A percentile compares a stretch with the other conserved stretches of the same genome.
Evolutionary conservation across 2,888 invertebrate genomes (phyloP).

Genomic region (Aspidapion aeneum): DNA sequence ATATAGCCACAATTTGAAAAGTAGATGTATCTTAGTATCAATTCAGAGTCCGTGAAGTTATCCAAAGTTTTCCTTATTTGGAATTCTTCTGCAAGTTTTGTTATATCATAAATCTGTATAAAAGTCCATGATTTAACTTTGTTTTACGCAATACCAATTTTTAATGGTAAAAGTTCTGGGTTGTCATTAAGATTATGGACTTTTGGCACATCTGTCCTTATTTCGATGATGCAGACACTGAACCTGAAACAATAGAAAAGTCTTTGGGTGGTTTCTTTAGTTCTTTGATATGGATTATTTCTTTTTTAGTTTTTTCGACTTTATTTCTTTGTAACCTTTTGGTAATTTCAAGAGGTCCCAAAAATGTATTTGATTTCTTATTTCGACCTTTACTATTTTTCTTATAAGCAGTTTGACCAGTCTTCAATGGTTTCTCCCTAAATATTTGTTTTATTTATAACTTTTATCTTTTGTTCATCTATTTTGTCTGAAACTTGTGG

Average conservation of each 20-base stretch:
- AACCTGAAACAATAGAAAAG: slow-evolving; percentile 16
- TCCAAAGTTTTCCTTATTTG: too few species aligned
- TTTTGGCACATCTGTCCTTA: slow-evolving; percentile 6
- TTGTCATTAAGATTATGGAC: slow-evolving; percentile 12
- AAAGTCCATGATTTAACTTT: slow-evolving; percentile 18
- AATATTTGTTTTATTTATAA: slow-evolving; percentile 6
- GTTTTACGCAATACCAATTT: slow-evolving; percentile 19
- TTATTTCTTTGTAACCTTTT: slow-evolving; percentile 11
- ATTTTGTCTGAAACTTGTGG: slow-evolving; percentile 3
- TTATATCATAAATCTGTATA: slow-evolving; percentile 18
- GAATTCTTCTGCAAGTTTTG: slow-evolving; percentile 12
- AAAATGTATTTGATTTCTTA: slow-evolving; percentile 15
- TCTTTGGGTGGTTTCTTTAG: slow-evolving; percentile 12
- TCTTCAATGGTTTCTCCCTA: neutral
- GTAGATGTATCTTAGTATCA: too few species aligned
- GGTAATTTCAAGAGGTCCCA: slow-evolving; percentile 8
- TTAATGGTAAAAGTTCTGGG: slow-evolving; percentile 16
- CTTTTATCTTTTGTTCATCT: slow-evolving; percentile 9
- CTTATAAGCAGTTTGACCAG: slow-evolving; percentile 12
- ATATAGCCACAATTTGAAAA: slow-evolving; percentile 3
- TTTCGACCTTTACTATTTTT: slow-evolving; percentile 7
- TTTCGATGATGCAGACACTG: slow-evolving; percentile 1
- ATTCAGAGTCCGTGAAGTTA: neutral
- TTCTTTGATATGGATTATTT: slow-evolving; percentile 19
- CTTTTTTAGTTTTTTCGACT: slow-evolving; percentile 8